Conservation (phyloP, 2,888 invertebrate species). For the Lucinisca nassula region DNA sequence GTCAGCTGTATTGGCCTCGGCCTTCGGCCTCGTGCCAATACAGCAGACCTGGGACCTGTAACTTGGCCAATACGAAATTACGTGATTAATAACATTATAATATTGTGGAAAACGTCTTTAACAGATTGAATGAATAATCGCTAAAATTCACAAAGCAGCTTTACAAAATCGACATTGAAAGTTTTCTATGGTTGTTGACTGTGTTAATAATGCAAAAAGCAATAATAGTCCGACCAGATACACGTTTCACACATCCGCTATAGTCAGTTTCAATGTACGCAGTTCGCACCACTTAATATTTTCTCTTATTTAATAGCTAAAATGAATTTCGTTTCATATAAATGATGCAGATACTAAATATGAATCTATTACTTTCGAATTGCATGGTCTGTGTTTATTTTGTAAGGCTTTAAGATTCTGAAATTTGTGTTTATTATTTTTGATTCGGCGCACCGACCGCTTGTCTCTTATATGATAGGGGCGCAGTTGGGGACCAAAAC, state of each 20-base stretch:
- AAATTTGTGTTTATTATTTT: constrained; percentile 6
- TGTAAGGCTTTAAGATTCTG: too few species aligned
- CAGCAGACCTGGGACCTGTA: too few species aligned
- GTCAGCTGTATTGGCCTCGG: too few species aligned
- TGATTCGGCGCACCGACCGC: not conserved
- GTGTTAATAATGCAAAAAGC: constrained; percentile 13
- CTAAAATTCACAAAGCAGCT: not conserved
- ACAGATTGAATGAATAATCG: not conserved
- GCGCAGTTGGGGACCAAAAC: constrained; percentile 27
- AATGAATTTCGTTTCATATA: too few species aligned
- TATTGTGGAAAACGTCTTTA: too few species aligned
- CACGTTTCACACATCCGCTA: not conserved
- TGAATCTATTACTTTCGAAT: too few species aligned
- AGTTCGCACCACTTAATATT: not conserved
- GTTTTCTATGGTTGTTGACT: not conserved
- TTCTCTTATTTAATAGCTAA: not conserved
- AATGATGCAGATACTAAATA: too few species aligned
- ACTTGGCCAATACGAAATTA: too few species aligned
- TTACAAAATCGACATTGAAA: not conserved
- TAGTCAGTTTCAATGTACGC: not conserved
- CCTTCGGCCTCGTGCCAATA: too few species aligned
- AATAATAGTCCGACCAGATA: constrained; percentile 1
- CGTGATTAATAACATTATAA: not conserved
- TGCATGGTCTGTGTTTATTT: too few species aligned
- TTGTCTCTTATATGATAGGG: constrained; percentile 9